Base-by-base conservation (phyloP, 1,140 invertebrate genomes). In the Temnothorax curvispinosus region DNA sequence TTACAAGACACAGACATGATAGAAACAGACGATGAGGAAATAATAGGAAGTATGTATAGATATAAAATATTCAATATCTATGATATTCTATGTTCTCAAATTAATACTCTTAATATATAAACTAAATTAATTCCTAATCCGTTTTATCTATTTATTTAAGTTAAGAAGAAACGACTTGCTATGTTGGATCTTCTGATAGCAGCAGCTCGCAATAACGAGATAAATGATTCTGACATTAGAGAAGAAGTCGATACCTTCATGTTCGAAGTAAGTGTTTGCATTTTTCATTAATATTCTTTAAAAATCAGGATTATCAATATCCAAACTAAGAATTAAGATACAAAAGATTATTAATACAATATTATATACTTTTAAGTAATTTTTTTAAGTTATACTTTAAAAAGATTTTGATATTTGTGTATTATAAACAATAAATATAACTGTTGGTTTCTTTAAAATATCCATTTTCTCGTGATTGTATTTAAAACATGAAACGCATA, bases 121-220 rank as follows among this genome's bases (percentile, higher is more conserved):
- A 27, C 27, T 27, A 27, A 27, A 27, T 38, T 64, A 41, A 47
- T 47, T 50, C 0, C n/a, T 6, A 32, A 69, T 27, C 3, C 27
- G 35, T 69, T 69, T 21, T 32, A 62, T 44, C 7, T 50, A 62
- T 44, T 5, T 50, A 75, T 52, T 18, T 50, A 93, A 54, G 90
- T 77, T 54, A 94, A 94, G 44, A 97, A 96, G 81, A 96, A 96
- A 80, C 96, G 96, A 77, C 92, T 97, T 9, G 98, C 98, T 9
- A 98, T 99, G 95, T 94, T 99, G n/a, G 98, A 99, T 95, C 95
- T 98, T 88, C 91, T 98, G 6, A 94, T 98, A 90, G 96, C 96
- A 15, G 96, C 96, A 72, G 95, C 96, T 67, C 91, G 95, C 1
- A 21, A 35, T 44, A 27, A n/a, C 11, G 3, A 76, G 94, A 96